Evolutionary conservation across 2,797 vertebrate species (phyloP), one percentile per base, ranked within the genome.

Genomic region (Myioborus melanocephalus): DNA sequence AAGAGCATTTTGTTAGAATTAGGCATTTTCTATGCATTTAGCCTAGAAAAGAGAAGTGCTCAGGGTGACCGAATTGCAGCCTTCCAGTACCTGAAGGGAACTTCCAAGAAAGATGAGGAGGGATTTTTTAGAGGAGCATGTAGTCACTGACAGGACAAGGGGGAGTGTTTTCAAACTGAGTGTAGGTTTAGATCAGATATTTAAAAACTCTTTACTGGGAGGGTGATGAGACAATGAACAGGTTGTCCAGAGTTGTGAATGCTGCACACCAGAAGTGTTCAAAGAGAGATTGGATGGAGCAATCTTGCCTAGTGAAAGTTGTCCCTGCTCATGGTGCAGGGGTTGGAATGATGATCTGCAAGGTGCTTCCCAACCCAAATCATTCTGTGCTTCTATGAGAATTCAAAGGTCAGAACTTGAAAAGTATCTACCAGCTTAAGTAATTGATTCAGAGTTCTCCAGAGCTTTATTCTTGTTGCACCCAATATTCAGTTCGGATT

Each of bases 251-350:
- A 44, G 10, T 7, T 59, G 8, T 8, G 19, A 52, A 37, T 10
- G 2, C 9, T 0, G 0, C 9, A 32, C 22, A 14, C 35, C 8
- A 50, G 52, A 37, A 50, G 5, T 23, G 27, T 16, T 75, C 37
- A 52, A 59, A 59, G 32, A 2, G 4, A 35, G 4, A 35, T 6
- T 50, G 32, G 13, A n/a, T n/a, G 46, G 53, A 37, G 19, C 19
- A 52, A 8, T 4, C 12, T 59, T 32, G 19, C 60, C 19, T 13
- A 44, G 53, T 39, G 27, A n/a, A 37, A 59, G 12, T 2, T 50
- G 27, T 52, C 14, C 15, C n/a, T 37, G 23, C 5, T n/a, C 3
- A 28, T 15, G 19, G 5, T 12, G 14, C 15, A 18, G 37, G 5
- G 6, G 2, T 16, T 28, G 12, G 8, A 76, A 52, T 32, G 12